Base-by-base conservation (phyloP, 2,888 invertebrate genomes). In the Leptinotarsa haldemani region DNA sequence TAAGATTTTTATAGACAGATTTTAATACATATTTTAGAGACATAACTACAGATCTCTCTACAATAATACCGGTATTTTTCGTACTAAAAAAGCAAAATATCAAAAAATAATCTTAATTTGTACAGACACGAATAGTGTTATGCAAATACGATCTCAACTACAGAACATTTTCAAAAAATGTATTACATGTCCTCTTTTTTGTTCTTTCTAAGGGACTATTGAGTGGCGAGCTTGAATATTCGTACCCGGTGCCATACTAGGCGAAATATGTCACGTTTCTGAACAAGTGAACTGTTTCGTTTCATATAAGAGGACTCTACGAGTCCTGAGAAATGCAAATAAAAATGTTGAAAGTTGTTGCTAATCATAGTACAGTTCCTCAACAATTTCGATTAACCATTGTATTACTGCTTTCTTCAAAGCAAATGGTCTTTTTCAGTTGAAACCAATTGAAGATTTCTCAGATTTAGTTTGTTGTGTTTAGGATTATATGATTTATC, bases 331-430 rank as follows among this genome's bases (percentile, higher is more conserved):
- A 85, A 86, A 85, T 85, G 86, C 86, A 86, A 86, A 86, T 85
- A 85, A 86, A 40, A 85, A 84, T 84, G 85, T 84, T 85, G 78
- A 82, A 83, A 84, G 85, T 86, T 85, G 87, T 88, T 87, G 87
- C 87, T 87, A 87, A 83, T 84, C 83, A 83, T 76, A 82, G 83
- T 84, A 85, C 86, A 85, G 86, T 87, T 85, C 86, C 86, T 86
- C 87, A 86, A 87, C 87, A 86, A 87, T 86, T 40, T 9, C 40
- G 40, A 84, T 82, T 78, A 70, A 79, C 78, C 70, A n/a, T 47
- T 61, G 7, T 30, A 7, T 30, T 1, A 7, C 3, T 9, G 61
- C 12, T 50, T 50, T 50, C 3, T n/a, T 50, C 16, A 50, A n/a
- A 50, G 4, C 16, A 50, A 50, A 50, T 50, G 16, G 1, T 12